phyloP scores from a whole-genome alignment of 1,140 invertebrate species.

The Orius laevigatus region DNA sequence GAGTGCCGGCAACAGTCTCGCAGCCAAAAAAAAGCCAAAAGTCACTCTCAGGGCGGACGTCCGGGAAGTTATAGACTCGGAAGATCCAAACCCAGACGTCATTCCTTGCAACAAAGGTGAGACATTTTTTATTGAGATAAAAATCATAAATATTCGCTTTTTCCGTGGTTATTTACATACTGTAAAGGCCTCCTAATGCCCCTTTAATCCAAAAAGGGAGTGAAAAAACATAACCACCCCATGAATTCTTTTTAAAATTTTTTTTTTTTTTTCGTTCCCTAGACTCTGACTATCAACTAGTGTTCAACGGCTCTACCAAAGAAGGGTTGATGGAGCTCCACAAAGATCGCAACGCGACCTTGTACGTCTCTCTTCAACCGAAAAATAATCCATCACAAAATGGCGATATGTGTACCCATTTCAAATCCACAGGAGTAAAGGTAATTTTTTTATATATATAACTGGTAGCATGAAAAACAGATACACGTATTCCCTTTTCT shows the following conservation, averaged over 20 bases:
- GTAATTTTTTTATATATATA: neutral
- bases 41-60: constrained; percentile 41
- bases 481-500: constrained; percentile 21
- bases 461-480: constrained; percentile 24
- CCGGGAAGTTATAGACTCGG: constrained; percentile 48
- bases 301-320: constrained; percentile 12
- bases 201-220: no score
- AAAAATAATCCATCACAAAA: constrained; percentile 19
- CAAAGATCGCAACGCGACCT: constrained; percentile 19
- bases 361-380: constrained; percentile 7
- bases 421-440: constrained; percentile 20
- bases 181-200: no score
- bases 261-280: constrained; percentile 19
- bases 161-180: no score
- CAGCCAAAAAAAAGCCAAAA: constrained; percentile 48
- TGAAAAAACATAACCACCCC: neutral
- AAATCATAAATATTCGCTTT: no score
- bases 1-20: constrained; percentile 28
- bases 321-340: constrained; percentile 16
- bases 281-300: constrained; percentile 46
- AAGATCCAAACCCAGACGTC: constrained; percentile 71
- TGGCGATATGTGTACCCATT: constrained; percentile 23
- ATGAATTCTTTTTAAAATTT: neutral
- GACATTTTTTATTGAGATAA: constrained; percentile 11
- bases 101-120: constrained; percentile 75